Conservation (phyloP, 2,113 vertebrate genomes). For the Eublepharis macularius region DNA sequence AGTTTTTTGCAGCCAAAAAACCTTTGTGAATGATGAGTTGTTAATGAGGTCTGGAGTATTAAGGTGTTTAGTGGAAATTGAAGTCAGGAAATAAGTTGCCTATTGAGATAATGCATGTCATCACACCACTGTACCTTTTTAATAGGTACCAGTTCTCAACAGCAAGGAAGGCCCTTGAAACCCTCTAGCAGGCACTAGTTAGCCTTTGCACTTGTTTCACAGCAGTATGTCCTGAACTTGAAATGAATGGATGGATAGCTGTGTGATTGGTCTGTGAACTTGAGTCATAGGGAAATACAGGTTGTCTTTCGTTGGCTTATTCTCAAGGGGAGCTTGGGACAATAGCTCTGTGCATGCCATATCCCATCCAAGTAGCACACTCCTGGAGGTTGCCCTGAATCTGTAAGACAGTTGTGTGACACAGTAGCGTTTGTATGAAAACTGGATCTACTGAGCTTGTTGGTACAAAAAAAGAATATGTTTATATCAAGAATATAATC, state of each 20-base stretch:
- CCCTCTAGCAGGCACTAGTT: not conserved
- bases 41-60: not conserved
- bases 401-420: not conserved
- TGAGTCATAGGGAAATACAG: not conserved
- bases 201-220: not conserved
- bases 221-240: not conserved
- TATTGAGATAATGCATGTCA: not conserved
- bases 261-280: not conserved
- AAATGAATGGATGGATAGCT: not conserved
- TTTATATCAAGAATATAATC: too few relatives aligned
- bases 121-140: not conserved
- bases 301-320: not conserved
- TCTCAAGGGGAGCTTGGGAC: too few relatives aligned
- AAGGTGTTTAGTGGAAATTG: not conserved
- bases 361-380: not conserved
- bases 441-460: not conserved
- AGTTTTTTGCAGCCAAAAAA: not conserved
- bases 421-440: not conserved
- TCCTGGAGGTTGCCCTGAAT: not conserved
- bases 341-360: not conserved
- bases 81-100: not conserved
- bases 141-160: not conserved
- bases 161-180: not conserved
- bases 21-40: not conserved
- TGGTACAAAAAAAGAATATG: not conserved